Evolutionary conservation across 2,888 invertebrate species (phyloP), one percentile per base, ranked within the genome.

Genomic region (Drepana falcataria): DNA sequence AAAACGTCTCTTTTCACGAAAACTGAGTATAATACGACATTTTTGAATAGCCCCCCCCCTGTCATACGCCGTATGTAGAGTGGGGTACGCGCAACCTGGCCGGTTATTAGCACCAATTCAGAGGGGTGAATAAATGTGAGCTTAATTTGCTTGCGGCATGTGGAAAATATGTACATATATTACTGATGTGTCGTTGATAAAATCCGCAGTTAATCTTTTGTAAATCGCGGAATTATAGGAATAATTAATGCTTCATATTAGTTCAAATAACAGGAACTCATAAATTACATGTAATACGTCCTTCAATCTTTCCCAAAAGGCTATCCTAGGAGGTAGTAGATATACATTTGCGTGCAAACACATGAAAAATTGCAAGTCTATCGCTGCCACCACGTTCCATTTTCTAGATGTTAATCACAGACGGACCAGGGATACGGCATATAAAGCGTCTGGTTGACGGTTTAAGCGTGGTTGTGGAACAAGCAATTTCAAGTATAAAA

Each of bases 21-120:
- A 76, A 70, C 68, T 69, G 60, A 59, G 55, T 64, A 64, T 63
- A 65, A 68, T 58, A 48, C 66, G 60, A 58, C 61, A 60, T 65
- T 73, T 75, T 81, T 81, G 75, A 83, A 83, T 81, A 77, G 73
- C 66, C 57, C n/a, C 61, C 65, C 75, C 78, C 74, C 65, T 69
- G 73, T 74, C 77, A 72, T 66, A 54, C 56, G 65, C 66, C 68
- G 62, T 49, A 57, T 60, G 59, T 59, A 62, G 56, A 57, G 55
- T 54, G 57, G 58, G 60, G 60, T 65, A 59, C 59, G 56, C 73
- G 75, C 75, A 72, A 70, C 69, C 77, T 69, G 67, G 68, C 59
- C 76, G 76, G 83, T 88, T 87, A 88, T 89, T 89, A 89, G 88
- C 85, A 83, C 80, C 88, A 83, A 85, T 88, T 86, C 83, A 75